phyloP scores from a whole-genome alignment of 2,888 invertebrate species.

The Aricia artaxerxes region DNA sequence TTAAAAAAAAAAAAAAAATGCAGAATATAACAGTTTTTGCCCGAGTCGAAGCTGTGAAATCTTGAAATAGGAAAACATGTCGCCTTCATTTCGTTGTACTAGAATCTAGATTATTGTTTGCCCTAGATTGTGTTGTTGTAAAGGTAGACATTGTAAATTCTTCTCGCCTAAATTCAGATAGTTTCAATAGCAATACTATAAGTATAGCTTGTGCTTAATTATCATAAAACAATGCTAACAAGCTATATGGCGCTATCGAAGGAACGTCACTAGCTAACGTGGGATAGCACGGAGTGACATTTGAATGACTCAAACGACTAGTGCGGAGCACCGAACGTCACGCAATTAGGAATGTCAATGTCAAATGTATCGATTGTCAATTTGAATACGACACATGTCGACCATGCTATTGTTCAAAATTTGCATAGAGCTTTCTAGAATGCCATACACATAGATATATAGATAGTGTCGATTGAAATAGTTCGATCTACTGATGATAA shows the following conservation, averaged over 20 bases:
- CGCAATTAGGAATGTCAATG: conserved; percentile 68
- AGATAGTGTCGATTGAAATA: not conserved
- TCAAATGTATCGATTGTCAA: conserved; percentile 45
- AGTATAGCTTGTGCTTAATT: not conserved
- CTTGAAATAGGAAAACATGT: no score
- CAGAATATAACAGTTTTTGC: not conserved
- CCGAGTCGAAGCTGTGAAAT: no score
- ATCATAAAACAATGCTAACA: conserved; percentile 28
- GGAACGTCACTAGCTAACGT: conserved; percentile 40
- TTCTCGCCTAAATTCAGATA: not conserved
- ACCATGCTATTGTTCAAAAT: conserved; percentile 32
- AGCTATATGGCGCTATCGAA: conserved; percentile 31
- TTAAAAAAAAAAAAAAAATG: no score
- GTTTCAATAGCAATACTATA: not conserved
- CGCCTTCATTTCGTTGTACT: no score
- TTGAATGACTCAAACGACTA: conserved; percentile 53
- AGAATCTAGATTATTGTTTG: no score
- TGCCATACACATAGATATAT: not conserved
- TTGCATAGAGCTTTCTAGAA: conserved; percentile 18
- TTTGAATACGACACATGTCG: conserved; percentile 32
- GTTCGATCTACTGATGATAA: not conserved
- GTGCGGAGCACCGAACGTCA: conserved; percentile 44
- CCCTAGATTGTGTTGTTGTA: no score
- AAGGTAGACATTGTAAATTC: not conserved
- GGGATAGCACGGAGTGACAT: conserved; percentile 55